Percentiles rank a stretch among this genome's conserved stretches.
Evolutionary conservation across 2,113 vertebrate species (phyloP).

Genomic region (Limnothrissa miodon): DNA sequence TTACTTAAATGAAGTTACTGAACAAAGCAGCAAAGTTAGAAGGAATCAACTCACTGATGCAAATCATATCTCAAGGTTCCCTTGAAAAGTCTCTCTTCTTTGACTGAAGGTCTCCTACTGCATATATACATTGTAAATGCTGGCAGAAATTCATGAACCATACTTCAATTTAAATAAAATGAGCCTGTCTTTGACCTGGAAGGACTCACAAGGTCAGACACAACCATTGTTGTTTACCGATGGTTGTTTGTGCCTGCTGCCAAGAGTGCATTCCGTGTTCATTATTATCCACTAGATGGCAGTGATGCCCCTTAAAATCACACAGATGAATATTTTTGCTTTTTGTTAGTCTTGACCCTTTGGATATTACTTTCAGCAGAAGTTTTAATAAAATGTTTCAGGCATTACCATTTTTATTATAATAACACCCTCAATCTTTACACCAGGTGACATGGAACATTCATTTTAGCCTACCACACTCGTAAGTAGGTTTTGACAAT

Average conservation of each 20-base stretch:
- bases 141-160: not conserved
- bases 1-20: not conserved
- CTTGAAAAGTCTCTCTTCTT: not conserved
- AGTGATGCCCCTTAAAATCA: not conserved
- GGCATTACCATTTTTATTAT: not conserved
- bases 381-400: not conserved
- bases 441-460: not conserved
- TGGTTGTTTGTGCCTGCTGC: not conserved
- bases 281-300: not conserved
- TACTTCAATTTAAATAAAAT: constrained; percentile 19
- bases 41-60: not conserved
- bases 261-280: not conserved
- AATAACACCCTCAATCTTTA: not conserved
- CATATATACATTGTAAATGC: constrained; percentile 6
- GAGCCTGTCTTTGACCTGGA: constrained; percentile 13
- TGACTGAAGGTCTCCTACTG: not conserved
- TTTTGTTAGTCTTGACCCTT: not conserved
- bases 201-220: not conserved
- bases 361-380: not conserved
- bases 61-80: constrained; percentile 3
- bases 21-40: not conserved
- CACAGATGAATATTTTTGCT: not conserved
- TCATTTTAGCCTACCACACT: not conserved
- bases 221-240: not conserved
- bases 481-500: not conserved